Percentiles rank a stretch among this genome's conserved stretches.
Conservation (phyloP, 64 coral and sea anemone species). For the Cladopsammia gracilis region DNA sequence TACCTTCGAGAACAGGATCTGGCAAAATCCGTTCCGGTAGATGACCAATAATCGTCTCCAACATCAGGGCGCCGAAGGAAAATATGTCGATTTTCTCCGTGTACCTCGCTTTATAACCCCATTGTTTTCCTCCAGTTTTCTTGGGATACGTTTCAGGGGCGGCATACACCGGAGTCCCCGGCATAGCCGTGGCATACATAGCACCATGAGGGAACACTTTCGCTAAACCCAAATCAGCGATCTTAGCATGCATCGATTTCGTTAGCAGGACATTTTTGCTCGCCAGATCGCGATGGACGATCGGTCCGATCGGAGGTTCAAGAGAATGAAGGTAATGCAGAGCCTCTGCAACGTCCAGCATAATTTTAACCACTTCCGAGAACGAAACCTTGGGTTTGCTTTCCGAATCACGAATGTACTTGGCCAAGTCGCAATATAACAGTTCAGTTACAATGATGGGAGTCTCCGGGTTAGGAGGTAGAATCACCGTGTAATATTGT, state of each 20-base stretch:
- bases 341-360: conserved; percentile 82
- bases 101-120: conserved; percentile 57
- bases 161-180: conserved; percentile 81
- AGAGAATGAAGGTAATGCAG: conserved; percentile 74
- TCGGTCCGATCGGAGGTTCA: conserved; percentile 6
- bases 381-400: conserved; percentile 66
- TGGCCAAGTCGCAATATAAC: conserved; percentile 68
- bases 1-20: conserved; percentile 74
- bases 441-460: conserved; percentile 90
- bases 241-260: conserved; percentile 69
- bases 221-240: conserved; percentile 81
- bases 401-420: conserved; percentile 44
- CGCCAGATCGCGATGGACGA: conserved; percentile 83
- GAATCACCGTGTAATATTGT: conserved; percentile 81
- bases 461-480: conserved; percentile 48
- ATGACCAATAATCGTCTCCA: conserved; percentile 87
- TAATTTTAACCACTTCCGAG: conserved; percentile 65
- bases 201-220: conserved; percentile 82
- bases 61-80: conserved; percentile 81
- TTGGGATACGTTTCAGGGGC: conserved; percentile 87
- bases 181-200: conserved; percentile 81
- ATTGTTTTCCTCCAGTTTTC: neutral
- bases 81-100: conserved; percentile 92
- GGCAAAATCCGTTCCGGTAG: conserved; percentile 60
- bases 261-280: conserved; percentile 91